Evolutionary conservation across 1,140 invertebrate genomes (phyloP), one percentile per base, ranked within the genome.

Genomic region (Sycobia sp.): DNA sequence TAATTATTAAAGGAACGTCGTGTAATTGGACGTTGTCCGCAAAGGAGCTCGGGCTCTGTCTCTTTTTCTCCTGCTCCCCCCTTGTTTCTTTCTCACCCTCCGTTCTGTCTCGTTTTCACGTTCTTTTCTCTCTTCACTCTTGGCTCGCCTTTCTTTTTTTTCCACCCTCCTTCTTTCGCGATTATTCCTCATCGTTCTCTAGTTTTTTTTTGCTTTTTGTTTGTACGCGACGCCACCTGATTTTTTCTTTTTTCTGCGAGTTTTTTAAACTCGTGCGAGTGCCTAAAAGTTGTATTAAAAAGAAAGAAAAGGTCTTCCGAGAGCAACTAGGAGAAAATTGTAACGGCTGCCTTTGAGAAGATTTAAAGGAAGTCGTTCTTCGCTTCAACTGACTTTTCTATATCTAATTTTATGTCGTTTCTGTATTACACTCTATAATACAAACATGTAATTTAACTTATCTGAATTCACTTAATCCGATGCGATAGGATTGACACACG

Each of bases 1-100:
- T 77, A 75, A 77, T 77, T 76, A 77, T 77, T 74, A 75, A 76
- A 76, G 74, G 74, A 77, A 67, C 73, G 67, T 76, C 75, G 68
- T 76, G 75, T 76, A 75, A 76, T 76, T 76, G 74, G 73, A 74
- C 65, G 60, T 65, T 67, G 54, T 10, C 43, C 58, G 27, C 32
- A 16, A 44, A 32, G 23, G 39, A 22, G 20, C 16, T 29, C 16
- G n/a, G 22, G 39, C 32, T 62, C 50, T 22, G 9, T 56, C 54
- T 46, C 22, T 34, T 5, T 36, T 10, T n/a, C n/a, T n/a, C n/a
- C n/a, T n/a, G n/a, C n/a, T n/a, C n/a, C n/a, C n/a, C n/a, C 22
- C 44, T 7, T 46, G 43, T 46, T n/a, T 46, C 47, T 22, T 34
- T 47, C 43, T 50, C 34, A 3, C 34, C 32, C 29, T 29, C 23